These are phyloP conservation scores for Drosophila dunni DNA, from an alignment of 1,140 invertebrate genomes.

Conservation along the genomic window DNA sequence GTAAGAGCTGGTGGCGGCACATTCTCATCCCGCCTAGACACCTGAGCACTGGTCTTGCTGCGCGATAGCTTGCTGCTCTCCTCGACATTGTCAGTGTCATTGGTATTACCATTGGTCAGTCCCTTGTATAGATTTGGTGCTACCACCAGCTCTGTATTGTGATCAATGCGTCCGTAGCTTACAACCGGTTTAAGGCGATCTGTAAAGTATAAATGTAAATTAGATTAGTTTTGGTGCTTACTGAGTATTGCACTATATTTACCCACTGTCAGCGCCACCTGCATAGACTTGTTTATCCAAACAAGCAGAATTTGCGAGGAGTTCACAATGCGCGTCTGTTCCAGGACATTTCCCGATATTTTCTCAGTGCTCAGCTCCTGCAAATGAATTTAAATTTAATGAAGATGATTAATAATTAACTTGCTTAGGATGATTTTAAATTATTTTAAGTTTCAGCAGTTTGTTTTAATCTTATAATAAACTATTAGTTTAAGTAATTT, in stretches of 20 bases:
- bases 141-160: slow-evolving; percentile 79
- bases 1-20: slow-evolving; percentile 24
- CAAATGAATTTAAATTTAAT: background rate
- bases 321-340: slow-evolving; percentile 85
- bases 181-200: slow-evolving; percentile 78
- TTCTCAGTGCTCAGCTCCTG: slow-evolving; percentile 85
- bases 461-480: too few species aligned
- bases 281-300: slow-evolving; percentile 85
- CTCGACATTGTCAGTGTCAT: slow-evolving; percentile 25
- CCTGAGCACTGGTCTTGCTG: slow-evolving; percentile 68
- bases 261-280: slow-evolving; percentile 85
- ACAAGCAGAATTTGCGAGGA: slow-evolving; percentile 85
- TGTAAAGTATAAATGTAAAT: slow-evolving; percentile 25
- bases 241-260: slow-evolving; percentile 47
- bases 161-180: slow-evolving; percentile 77
- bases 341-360: slow-evolving; percentile 85
- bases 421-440: background rate
- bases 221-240: background rate
- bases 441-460: too few species aligned
- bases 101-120: slow-evolving; percentile 59
- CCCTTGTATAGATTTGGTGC: slow-evolving; percentile 76
- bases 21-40: slow-evolving; percentile 43
- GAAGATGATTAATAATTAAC: background rate
- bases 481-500: background rate
- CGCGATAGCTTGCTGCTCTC: slow-evolving; percentile 52